These are phyloP conservation scores for Stercorarius parasiticus DNA, from an alignment of 2,113 vertebrate species.

Conservation along the genomic window DNA sequence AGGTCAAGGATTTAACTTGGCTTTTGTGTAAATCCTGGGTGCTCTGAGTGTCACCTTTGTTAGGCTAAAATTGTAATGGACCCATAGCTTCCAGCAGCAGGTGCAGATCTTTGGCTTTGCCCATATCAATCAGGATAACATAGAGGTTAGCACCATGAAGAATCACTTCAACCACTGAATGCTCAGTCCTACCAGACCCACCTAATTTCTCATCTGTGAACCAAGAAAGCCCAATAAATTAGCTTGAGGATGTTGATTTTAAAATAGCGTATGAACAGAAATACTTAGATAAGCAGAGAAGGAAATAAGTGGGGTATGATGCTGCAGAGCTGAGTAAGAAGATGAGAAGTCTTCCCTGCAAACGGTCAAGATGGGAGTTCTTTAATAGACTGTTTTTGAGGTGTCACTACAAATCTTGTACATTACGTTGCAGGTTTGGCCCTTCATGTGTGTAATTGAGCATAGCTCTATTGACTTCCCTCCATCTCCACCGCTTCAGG, in stretches of 20 bases:
- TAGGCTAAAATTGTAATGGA: not conserved
- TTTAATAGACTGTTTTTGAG: not conserved
- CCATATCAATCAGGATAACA: not conserved
- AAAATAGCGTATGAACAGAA: not conserved
- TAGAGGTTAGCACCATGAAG: not conserved
- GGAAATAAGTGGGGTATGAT: not conserved
- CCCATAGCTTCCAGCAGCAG: not conserved
- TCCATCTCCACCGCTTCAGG: not conserved
- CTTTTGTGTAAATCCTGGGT: not conserved
- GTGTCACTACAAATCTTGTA: not conserved
- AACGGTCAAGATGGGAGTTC: not conserved
- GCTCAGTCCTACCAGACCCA: not conserved
- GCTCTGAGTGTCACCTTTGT: not conserved
- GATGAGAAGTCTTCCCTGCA: not conserved
- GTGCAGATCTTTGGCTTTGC: not conserved
- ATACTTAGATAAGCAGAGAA: not conserved
- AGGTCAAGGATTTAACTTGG: not conserved
- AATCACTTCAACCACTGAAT: not conserved
- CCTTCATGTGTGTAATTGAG: not conserved
- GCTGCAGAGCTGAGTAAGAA: not conserved
- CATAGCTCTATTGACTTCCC: not conserved
- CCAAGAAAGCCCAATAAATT: not conserved
- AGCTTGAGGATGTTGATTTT: not conserved
- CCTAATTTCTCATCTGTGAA: not conserved
- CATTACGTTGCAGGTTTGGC: not conserved